phyloP scores from a whole-genome alignment of 2,113 vertebrate species.

The Triplophysa rosa region DNA sequence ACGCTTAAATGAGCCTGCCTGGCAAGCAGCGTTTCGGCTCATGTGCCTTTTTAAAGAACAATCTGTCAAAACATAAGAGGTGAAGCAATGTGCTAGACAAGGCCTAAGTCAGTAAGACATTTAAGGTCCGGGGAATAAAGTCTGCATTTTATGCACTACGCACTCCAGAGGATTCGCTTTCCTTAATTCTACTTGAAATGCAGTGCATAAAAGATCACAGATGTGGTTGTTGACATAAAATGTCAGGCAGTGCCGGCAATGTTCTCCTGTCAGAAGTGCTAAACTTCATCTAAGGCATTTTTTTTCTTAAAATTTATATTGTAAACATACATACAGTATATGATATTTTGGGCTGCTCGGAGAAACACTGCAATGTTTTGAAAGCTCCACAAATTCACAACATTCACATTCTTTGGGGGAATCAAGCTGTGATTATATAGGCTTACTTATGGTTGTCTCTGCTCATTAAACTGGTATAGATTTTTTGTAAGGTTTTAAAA shows the following conservation, averaged over 20 bases:
- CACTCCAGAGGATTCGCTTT: no score
- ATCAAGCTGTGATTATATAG: background rate
- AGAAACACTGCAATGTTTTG: background rate
- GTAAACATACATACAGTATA: no score
- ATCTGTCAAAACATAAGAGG: conserved; percentile 5
- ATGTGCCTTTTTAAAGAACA: conserved; percentile 8
- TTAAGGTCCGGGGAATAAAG: conserved; percentile 5
- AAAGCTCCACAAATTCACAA: background rate
- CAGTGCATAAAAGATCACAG: background rate
- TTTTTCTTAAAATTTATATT: no score
- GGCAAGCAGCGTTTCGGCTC: background rate
- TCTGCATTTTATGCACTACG: background rate
- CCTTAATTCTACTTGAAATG: background rate
- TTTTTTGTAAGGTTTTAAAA: background rate
- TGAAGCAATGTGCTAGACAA: background rate
- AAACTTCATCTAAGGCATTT: no score
- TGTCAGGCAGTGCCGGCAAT: background rate
- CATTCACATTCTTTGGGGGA: conserved; percentile 12
- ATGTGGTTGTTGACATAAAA: background rate
- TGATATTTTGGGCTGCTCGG: background rate
- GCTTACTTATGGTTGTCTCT: conserved; percentile 15
- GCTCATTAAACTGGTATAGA: conserved; percentile 12
- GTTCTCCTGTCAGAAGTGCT: no score
- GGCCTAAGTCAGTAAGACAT: background rate
- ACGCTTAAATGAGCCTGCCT: background rate